A percentile compares a stretch with the other conserved stretches of the same genome.
phyloP scores from a whole-genome alignment of 2,888 invertebrate genomes.

The Incurvaria masculella region DNA sequence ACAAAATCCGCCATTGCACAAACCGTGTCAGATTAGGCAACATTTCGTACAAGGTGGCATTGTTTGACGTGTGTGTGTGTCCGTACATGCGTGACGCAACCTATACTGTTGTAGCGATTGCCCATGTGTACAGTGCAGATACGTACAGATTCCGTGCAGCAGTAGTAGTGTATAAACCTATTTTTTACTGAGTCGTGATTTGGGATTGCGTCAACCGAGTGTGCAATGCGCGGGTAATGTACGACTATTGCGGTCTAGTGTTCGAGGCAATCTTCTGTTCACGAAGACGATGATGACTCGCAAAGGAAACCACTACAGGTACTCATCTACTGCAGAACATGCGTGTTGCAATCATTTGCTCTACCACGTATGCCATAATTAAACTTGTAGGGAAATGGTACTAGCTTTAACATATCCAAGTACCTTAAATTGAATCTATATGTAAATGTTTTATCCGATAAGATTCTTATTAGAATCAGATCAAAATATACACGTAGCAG shows the following conservation, averaged over 20 bases:
- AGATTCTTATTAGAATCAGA: too few relatives aligned
- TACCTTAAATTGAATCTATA: too few relatives aligned
- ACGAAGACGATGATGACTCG: not conserved
- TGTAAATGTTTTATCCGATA: too few relatives aligned
- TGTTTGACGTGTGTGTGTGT: not conserved
- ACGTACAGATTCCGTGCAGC: not conserved
- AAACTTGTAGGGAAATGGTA: too few relatives aligned
- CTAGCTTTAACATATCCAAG: too few relatives aligned
- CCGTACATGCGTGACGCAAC: not conserved
- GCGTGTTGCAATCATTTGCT: too few relatives aligned
- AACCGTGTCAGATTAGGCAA: not conserved
- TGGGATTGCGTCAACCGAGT: conserved; percentile 20
- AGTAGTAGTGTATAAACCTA: conserved; percentile 8
- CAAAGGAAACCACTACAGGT: too few relatives aligned
- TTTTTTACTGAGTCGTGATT: conserved; percentile 20
- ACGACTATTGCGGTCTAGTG: not conserved
- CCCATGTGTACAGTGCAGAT: not conserved
- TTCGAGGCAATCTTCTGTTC: not conserved
- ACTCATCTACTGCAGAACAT: too few relatives aligned
- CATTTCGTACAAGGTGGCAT: not conserved
- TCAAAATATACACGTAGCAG: too few relatives aligned
- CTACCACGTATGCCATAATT: too few relatives aligned
- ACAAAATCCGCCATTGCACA: not conserved
- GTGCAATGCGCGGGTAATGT: not conserved
- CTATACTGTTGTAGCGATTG: not conserved